A percentile compares a stretch with the other conserved stretches of the same genome.
These are phyloP conservation scores for Zaprionus ghesquierei DNA, from an alignment of 1,140 invertebrate genomes.

Conservation along the genomic window DNA sequence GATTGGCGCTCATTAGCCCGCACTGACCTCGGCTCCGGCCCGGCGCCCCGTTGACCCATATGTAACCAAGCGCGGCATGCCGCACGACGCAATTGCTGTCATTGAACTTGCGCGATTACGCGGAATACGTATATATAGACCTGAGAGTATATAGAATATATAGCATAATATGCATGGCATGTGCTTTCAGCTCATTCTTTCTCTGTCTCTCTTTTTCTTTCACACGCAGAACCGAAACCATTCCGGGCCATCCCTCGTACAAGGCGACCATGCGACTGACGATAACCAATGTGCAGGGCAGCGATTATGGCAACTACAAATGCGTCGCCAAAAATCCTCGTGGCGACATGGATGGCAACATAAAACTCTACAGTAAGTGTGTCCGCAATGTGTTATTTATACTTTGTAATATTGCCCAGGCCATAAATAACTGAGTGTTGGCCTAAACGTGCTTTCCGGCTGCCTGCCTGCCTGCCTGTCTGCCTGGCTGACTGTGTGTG, in stretches of 20 bases:
- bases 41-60: slow-evolving; percentile 51
- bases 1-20: slow-evolving; percentile 55
- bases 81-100: slow-evolving; percentile 54
- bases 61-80: neutral
- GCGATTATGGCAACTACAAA: slow-evolving; percentile 94
- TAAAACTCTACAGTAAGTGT: slow-evolving; percentile 95
- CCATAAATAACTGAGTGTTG: slow-evolving; percentile 47
- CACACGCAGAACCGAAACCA: slow-evolving; percentile 85
- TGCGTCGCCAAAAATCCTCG: slow-evolving; percentile 96
- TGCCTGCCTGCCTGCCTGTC: too few species aligned
- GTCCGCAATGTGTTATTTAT: slow-evolving; percentile 56
- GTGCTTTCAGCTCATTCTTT: neutral
- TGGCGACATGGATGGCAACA: slow-evolving; percentile 95
- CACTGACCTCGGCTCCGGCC: neutral
- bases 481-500: slow-evolving; percentile 2
- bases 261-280: slow-evolving; percentile 93
- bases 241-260: slow-evolving; percentile 87
- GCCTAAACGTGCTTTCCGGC: slow-evolving; percentile 1
- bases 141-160: neutral
- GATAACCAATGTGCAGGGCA: slow-evolving; percentile 88
- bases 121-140: neutral
- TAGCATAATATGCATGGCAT: neutral
- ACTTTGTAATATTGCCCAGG: slow-evolving; percentile 59
- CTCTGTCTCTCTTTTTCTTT: neutral
- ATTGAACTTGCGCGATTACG: slow-evolving; percentile 56